A percentile compares a stretch with the other conserved stretches of the same genome.
These are phyloP conservation scores for Oxyura jamaicensis DNA, from an alignment of 2,113 vertebrate species.

Conservation along the genomic window DNA sequence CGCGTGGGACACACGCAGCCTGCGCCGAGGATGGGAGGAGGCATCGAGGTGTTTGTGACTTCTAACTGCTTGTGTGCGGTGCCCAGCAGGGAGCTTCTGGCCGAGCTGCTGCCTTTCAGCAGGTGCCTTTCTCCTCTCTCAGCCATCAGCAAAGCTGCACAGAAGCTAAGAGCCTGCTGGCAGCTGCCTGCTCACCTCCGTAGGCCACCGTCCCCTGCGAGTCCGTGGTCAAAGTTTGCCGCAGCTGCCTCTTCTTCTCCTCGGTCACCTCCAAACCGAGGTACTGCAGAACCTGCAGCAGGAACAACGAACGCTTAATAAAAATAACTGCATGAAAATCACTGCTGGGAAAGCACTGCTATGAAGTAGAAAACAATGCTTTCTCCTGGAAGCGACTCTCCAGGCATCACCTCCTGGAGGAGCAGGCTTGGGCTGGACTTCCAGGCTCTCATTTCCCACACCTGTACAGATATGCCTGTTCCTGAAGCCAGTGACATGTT, in stretches of 20 bases:
- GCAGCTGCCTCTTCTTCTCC: slow-evolving; percentile 83
- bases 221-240: slow-evolving; percentile 83
- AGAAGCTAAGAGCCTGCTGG: fast-evolving
- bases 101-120: not conserved
- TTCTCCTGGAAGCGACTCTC: not conserved
- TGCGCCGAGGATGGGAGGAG: fast-evolving
- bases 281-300: slow-evolving; percentile 84
- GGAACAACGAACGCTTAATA: slow-evolving; percentile 2
- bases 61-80: not conserved
- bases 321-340: not conserved
- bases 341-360: not conserved
- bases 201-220: slow-evolving; percentile 89
- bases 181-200: slow-evolving; percentile 77
- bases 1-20: fast-evolving
- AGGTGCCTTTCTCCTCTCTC: not conserved
- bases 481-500: not conserved
- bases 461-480: not conserved
- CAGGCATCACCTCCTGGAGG: not conserved
- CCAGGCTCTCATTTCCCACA: not conserved
- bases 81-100: not conserved
- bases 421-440: not conserved
- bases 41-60: not conserved
- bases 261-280: slow-evolving; percentile 85
- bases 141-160: not conserved
- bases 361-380: not conserved